Base-by-base conservation (phyloP, 2,888 invertebrate genomes). In the Myopa testacea region DNA sequence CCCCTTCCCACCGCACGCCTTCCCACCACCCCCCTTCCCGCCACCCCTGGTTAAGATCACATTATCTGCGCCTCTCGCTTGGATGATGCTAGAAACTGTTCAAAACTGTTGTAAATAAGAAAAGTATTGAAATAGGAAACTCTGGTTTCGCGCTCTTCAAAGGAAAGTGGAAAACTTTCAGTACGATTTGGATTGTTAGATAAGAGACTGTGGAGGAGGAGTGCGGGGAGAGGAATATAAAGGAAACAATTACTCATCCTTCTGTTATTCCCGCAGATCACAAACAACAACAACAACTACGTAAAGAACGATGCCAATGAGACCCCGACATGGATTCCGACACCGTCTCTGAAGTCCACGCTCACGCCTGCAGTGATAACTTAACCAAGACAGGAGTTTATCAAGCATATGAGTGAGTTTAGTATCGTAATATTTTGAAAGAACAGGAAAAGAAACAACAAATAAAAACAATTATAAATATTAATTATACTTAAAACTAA, bases 21-120 rank as follows among this genome's bases (percentile, higher is more conserved):
- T 10, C 5, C 14, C 38, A 19, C 19, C 38, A n/a, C 3, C 73
- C 40, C 3, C 8, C 50, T 26, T 7, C 58, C 8, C 8, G 37
- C 38, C n/a, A 8, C 65, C 8, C n/a, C 37, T 55, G 75, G 67
- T 75, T 68, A 68, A 58, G 75, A 68, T 55, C 38, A 68, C 67
- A 75, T 75, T 68, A 75, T 75, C 75, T 40, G 55, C 45, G 16
- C n/a, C 40, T 58, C 62, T 75, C 34, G n/a, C 55, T 14, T 67
- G 75, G n/a, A 63, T 16, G 73, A 10, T 40, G 12, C 72, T 45
- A 12, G 73, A 63, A 71, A 72, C 58, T 72, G 6, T n/a, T n/a
- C 45, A 8, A 26, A 34, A 74, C 74, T 69, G 14, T 69, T 50
- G 45, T 67, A 19, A 69, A 40, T 50, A n/a, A 62, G 62, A 34